Conservation (phyloP, 1,140 invertebrate species). For the Listronotus bonariensis region DNA sequence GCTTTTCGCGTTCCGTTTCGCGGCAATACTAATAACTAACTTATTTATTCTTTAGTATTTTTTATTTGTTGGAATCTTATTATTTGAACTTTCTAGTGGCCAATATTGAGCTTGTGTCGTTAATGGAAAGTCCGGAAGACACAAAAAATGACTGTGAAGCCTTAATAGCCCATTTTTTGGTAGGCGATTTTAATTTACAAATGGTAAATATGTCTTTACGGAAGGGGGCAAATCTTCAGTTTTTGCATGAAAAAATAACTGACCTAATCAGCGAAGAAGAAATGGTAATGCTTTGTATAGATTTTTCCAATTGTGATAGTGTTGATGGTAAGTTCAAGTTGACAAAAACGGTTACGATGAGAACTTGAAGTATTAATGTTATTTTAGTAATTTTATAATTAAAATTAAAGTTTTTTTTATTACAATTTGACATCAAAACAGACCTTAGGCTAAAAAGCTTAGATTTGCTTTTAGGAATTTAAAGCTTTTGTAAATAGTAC, state of each 20-base stretch:
- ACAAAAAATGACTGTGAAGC: conserved; percentile 40
- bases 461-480: too few relatives aligned
- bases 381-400: too few relatives aligned
- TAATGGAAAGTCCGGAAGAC: conserved; percentile 42
- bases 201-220: conserved; percentile 44
- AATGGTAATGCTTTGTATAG: conserved; percentile 42
- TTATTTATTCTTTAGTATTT: too few relatives aligned
- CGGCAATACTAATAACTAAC: too few relatives aligned
- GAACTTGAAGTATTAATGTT: too few relatives aligned
- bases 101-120: conserved; percentile 42
- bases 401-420: too few relatives aligned
- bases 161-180: conserved; percentile 36
- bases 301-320: conserved; percentile 40
- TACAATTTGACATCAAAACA: too few relatives aligned
- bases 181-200: conserved; percentile 42
- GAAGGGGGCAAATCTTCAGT: conserved; percentile 33
- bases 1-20: too few relatives aligned
- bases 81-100: conserved; percentile 25
- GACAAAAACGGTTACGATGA: too few relatives aligned
- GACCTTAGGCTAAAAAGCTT: too few relatives aligned
- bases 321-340: conserved; percentile 13
- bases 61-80: too few relatives aligned
- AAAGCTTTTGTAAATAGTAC: too few relatives aligned
- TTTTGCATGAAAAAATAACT: conserved; percentile 42
- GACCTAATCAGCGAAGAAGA: conserved; percentile 42